These are phyloP conservation scores for Meloidogyne hapla DNA, from an alignment of 1,140 invertebrate genomes.

Conservation along the genomic window DNA sequence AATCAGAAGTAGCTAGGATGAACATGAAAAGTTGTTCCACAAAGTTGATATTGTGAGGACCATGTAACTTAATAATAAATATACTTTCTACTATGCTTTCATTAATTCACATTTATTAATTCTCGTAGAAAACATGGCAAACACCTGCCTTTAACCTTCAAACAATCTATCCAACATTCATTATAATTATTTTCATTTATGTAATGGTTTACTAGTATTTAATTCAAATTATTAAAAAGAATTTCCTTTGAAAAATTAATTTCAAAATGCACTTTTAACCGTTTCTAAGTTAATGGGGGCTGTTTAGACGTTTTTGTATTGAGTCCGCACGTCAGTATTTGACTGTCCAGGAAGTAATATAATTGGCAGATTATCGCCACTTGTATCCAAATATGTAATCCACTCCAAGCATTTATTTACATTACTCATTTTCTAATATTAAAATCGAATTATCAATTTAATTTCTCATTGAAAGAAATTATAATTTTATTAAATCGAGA, in stretches of 20 bases:
- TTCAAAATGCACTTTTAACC: not conserved
- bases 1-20: no score
- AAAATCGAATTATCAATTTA: not conserved
- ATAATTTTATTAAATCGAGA: not conserved
- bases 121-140: not conserved
- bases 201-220: not conserved
- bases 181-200: not conserved
- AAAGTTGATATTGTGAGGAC: no score
- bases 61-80: no score
- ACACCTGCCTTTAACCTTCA: not conserved
- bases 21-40: no score
- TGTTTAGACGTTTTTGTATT: no score
- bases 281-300: not conserved
- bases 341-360: not conserved
- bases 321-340: no score
- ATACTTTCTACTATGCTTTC: no score
- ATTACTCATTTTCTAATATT: not conserved
- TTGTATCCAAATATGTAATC: not conserved
- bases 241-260: constrained; percentile 4
- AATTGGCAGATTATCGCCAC: not conserved
- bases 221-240: not conserved
- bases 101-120: no score
- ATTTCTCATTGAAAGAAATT: not conserved
- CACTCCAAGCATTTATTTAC: not conserved
- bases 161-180: not conserved